Base-by-base conservation (phyloP, 2,797 vertebrate species). In the Ctenopoma multispine region DNA sequence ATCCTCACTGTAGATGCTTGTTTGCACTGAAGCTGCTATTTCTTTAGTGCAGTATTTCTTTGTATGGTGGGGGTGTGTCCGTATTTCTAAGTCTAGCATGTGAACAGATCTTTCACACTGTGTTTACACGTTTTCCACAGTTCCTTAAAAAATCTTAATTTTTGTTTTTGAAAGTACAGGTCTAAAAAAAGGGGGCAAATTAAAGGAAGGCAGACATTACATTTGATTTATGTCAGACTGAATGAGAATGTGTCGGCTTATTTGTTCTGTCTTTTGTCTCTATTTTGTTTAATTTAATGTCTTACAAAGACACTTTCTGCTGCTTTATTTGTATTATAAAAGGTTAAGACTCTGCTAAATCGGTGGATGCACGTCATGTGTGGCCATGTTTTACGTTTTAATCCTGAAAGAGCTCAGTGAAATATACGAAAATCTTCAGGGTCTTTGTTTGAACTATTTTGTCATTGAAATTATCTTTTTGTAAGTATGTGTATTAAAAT, bases 101-200 rank as follows among this genome's bases (percentile, higher is more conserved):
- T 63, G 24, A 15, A 50, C 62, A 58, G 48, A n/a, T 59, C 63
- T 21, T 31, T 43, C 40, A 24, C 53, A 18, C 41, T 53, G 46
- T 63, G 55, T 47, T 62, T 50, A 63, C 58, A 64, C 55, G 69
- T 55, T 51, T 44, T 51, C 75, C 68, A 15, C 68, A 75, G 34
- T 54, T 71, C 53, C 65, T 50, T 24, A 48, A 69, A 64, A 68
- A 62, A 53, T 76, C 67, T 63, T 66, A 18, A 50, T 79, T 82
- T 85, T 81, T 57, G 72, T 75, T 82, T 84, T 75, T 73, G 31
- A 61, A 55, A 69, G 59, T 63, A 53, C 18, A 27, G 1, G 9
- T 75, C 82, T 81, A 80, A 73, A 79, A 80, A 79, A 82, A 70
- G 66, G 77, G 53, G 18, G 17, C 50, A 63, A 77, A 81, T 78